A percentile compares a stretch with the other conserved stretches of the same genome.
phyloP scores from a whole-genome alignment of 2,888 invertebrate genomes.

The Troides helena region DNA sequence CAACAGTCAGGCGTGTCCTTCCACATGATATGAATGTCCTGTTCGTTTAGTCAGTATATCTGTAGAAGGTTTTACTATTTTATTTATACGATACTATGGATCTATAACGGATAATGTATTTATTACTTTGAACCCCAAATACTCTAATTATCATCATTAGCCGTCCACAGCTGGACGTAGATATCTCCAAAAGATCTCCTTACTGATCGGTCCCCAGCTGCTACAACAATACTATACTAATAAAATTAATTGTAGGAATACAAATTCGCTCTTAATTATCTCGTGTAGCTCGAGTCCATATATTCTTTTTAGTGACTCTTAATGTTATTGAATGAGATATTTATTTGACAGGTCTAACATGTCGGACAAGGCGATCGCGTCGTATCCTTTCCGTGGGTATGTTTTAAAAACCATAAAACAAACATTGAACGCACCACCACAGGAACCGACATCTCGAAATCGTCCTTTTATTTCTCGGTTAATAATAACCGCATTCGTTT shows the following conservation, averaged over 20 bases:
- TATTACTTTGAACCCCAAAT: not conserved
- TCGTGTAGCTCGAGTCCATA: slow-evolving; percentile 53
- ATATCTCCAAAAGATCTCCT: too few relatives aligned
- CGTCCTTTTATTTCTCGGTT: slow-evolving; percentile 37
- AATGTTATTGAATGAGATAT: slow-evolving; percentile 69
- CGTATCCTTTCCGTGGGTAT: slow-evolving; percentile 60
- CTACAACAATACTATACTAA: not conserved
- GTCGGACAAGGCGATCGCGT: slow-evolving; percentile 67
- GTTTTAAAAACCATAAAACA: slow-evolving; percentile 63
- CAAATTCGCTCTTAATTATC: slow-evolving; percentile 48
- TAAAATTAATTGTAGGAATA: slow-evolving; percentile 6
- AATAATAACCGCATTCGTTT: slow-evolving; percentile 36
- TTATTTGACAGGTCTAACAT: slow-evolving; percentile 67
- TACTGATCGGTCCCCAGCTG: too few relatives aligned
- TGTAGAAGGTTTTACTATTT: not conserved
- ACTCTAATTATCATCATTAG: too few relatives aligned
- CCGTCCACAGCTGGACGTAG: too few relatives aligned
- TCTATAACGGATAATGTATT: not conserved
- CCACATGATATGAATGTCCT: not conserved
- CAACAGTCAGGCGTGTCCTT: too few relatives aligned
- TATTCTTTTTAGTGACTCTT: slow-evolving; percentile 57
- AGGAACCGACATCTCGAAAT: slow-evolving; percentile 50
- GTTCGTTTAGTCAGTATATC: not conserved
- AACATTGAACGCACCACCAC: slow-evolving; percentile 47
- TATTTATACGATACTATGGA: not conserved